phyloP scores from a whole-genome alignment of 64 coral and sea anemone genomes.

The Stichodactyla mertensii region DNA sequence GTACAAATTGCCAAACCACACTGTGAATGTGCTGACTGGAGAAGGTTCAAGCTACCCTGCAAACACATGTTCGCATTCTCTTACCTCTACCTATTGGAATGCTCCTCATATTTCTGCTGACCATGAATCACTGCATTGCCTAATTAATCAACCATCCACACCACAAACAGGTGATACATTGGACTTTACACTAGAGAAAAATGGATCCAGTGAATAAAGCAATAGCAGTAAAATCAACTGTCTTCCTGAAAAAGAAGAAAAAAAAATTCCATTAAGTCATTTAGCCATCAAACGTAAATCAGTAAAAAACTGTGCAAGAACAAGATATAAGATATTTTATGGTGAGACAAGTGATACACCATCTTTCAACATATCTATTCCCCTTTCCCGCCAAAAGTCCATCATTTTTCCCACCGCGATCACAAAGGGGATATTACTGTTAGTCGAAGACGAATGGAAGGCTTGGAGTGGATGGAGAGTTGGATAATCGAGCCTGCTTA shows the following conservation, averaged over 20 bases:
- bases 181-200: background rate
- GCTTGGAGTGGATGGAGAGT: too few relatives aligned
- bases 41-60: constrained; percentile 21
- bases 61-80: constrained; percentile 39
- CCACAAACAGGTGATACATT: constrained; percentile 2
- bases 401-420: too few relatives aligned
- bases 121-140: constrained; percentile 6
- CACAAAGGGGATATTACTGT: too few relatives aligned
- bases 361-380: too few relatives aligned
- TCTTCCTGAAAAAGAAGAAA: constrained; percentile 3
- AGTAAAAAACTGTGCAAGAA: background rate
- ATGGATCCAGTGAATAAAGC: background rate
- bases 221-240: background rate
- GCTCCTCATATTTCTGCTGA: constrained; percentile 14
- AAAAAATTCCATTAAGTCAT: background rate
- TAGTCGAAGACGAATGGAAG: too few relatives aligned
- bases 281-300: background rate
- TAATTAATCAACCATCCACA: background rate
- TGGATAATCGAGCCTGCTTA: too few relatives aligned
- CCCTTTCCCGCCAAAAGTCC: too few relatives aligned
- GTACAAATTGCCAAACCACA: constrained; percentile 26
- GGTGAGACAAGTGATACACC: too few relatives aligned
- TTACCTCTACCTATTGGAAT: background rate
- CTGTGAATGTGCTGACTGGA: constrained; percentile 21
- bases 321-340: too few relatives aligned